Evolutionary conservation across 2,888 invertebrate genomes (phyloP).

Genomic region (Punctoribates punctum): DNA sequence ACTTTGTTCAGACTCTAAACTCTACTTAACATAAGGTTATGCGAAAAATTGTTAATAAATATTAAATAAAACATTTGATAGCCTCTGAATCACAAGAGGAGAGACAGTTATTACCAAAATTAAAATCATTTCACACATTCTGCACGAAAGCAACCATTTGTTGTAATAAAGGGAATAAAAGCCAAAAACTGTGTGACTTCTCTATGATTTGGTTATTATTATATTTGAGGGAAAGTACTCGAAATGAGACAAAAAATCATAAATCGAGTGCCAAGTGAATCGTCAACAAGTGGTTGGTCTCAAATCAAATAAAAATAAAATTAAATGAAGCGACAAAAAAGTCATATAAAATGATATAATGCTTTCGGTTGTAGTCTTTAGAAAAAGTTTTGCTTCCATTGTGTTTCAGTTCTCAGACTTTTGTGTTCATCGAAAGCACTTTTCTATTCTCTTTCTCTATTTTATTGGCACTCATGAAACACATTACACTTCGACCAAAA

Average conservation of each 20-base stretch:
- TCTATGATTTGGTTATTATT: not conserved
- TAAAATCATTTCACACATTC: no score
- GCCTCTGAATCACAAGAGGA: no score
- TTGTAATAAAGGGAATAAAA: not conserved
- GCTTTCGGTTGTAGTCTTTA: not conserved
- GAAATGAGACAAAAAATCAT: not conserved
- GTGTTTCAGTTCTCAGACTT: conserved; percentile 8
- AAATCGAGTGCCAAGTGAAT: conserved; percentile 15
- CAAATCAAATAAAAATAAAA: conserved; percentile 18
- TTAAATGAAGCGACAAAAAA: conserved; percentile 29
- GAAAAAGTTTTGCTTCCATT: not conserved
- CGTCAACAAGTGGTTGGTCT: conserved; percentile 6
- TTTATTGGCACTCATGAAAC: conserved; percentile 26
- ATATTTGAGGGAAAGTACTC: not conserved
- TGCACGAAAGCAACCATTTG: no score
- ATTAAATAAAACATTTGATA: not conserved
- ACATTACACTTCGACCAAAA: conserved; percentile 2
- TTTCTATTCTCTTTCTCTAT: conserved; percentile 20
- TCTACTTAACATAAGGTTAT: not conserved
- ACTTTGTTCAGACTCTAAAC: not conserved
- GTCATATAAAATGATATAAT: conserved; percentile 24
- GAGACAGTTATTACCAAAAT: no score
- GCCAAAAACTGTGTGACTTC: not conserved
- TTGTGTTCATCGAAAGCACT: conserved; percentile 18
- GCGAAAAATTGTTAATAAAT: not conserved